Evolutionary conservation across 2,797 vertebrate species (phyloP).

Genomic region (Melanotaenia nigrans): DNA sequence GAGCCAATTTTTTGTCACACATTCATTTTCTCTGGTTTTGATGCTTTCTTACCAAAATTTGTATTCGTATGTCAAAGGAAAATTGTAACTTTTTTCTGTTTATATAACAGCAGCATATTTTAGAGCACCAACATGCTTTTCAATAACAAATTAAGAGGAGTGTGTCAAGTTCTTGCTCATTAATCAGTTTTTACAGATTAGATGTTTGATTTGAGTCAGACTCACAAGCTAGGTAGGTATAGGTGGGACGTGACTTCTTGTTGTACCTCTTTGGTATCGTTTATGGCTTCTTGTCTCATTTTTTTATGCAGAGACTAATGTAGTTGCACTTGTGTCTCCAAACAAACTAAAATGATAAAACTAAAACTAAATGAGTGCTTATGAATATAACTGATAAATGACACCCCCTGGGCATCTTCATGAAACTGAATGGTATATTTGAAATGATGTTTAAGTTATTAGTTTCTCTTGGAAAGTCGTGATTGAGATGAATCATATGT

Average conservation of each 20-base stretch:
- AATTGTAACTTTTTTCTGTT: too few relatives aligned
- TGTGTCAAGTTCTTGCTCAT: not conserved
- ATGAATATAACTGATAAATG: not conserved
- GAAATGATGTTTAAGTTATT: not conserved
- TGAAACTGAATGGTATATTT: not conserved
- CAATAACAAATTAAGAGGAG: not conserved
- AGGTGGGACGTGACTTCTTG: too few relatives aligned
- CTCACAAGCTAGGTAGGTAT: too few relatives aligned
- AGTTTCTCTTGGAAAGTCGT: not conserved
- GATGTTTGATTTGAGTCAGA: too few relatives aligned
- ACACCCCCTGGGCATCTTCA: too few relatives aligned
- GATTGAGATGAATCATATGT: not conserved
- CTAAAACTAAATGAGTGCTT: not conserved
- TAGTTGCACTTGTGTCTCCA: too few relatives aligned
- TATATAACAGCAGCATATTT: too few relatives aligned
- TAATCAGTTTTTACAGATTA: not conserved
- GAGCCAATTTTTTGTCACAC: not conserved
- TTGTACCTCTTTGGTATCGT: too few relatives aligned
- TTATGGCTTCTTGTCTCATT: not conserved
- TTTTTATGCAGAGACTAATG: not conserved
- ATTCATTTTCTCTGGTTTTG: not conserved
- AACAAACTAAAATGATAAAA: not conserved
- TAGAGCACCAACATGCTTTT: too few relatives aligned
- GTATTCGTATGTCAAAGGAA: not conserved
- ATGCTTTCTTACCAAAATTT: too few relatives aligned